Percentiles rank a stretch among this genome's conserved stretches.
phyloP scores from a whole-genome alignment of 1,140 invertebrate genomes.

The Goniozus legneri region DNA sequence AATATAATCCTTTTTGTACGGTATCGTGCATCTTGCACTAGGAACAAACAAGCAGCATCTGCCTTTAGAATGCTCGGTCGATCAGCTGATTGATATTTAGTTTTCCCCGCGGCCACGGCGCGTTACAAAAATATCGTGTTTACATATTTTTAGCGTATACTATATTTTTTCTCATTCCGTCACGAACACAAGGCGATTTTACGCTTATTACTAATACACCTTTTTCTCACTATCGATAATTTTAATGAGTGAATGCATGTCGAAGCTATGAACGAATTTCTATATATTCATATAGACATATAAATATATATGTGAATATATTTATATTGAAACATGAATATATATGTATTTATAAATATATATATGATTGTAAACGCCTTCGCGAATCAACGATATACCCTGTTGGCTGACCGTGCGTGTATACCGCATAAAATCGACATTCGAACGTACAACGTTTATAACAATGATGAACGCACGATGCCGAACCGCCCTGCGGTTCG shows the following conservation, averaged over 20 bases:
- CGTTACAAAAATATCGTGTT: neutral
- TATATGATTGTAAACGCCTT: neutral
- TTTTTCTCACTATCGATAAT: neutral
- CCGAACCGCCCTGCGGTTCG: neutral
- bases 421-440: neutral
- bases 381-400: neutral
- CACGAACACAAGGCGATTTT: too few relatives aligned
- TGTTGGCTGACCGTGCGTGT: neutral
- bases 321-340: neutral
- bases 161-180: too few relatives aligned
- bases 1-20: constrained; percentile 22
- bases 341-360: too few relatives aligned
- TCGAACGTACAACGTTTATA: neutral
- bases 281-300: too few relatives aligned
- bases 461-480: neutral
- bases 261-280: neutral
- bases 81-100: too few relatives aligned
- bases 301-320: neutral
- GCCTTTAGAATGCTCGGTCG: neutral
- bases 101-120: neutral
- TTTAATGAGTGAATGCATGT: neutral
- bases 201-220: too few relatives aligned
- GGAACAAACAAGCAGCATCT: constrained; percentile 23
- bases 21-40: constrained; percentile 28
- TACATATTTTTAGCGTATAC: too few relatives aligned